A percentile compares a stretch with the other conserved stretches of the same genome.
These are phyloP conservation scores for Todiramphus saurophagus DNA, from an alignment of 2,113 vertebrate genomes.

Conservation along the genomic window DNA sequence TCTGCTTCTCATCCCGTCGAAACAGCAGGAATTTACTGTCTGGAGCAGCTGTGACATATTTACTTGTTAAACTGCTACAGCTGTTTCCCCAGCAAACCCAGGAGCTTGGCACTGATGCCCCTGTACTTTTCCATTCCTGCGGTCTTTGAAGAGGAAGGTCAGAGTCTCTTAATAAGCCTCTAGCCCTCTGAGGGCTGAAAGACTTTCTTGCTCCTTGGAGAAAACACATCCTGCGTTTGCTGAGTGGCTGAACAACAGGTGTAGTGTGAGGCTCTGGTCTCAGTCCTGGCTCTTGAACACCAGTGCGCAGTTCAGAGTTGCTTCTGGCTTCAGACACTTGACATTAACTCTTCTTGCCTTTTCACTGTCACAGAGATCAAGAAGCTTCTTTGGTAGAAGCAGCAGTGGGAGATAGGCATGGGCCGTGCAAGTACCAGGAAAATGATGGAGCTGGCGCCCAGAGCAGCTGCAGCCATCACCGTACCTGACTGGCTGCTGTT, in stretches of 20 bases:
- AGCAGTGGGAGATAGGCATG: neutral
- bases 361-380: neutral
- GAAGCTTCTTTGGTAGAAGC: neutral
- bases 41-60: slow-evolving; percentile 49
- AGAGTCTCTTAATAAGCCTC: neutral
- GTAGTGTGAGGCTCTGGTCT: neutral
- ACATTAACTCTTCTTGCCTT: neutral
- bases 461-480: fast-evolving
- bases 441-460: neutral
- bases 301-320: neutral
- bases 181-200: neutral
- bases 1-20: slow-evolving; percentile 40
- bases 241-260: neutral
- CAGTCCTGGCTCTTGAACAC: neutral
- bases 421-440: neutral
- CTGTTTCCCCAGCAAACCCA: slow-evolving; percentile 42
- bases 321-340: neutral
- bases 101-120: slow-evolving; percentile 10
- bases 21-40: slow-evolving; percentile 34
- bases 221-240: neutral
- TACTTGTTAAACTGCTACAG: slow-evolving; percentile 53
- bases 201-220: neutral
- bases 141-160: slow-evolving; percentile 22
- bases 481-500: fast-evolving
- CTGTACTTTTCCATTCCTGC: slow-evolving; percentile 40